Conservation (phyloP, 2,888 invertebrate genomes). For the Pediacus dermestoides region DNA sequence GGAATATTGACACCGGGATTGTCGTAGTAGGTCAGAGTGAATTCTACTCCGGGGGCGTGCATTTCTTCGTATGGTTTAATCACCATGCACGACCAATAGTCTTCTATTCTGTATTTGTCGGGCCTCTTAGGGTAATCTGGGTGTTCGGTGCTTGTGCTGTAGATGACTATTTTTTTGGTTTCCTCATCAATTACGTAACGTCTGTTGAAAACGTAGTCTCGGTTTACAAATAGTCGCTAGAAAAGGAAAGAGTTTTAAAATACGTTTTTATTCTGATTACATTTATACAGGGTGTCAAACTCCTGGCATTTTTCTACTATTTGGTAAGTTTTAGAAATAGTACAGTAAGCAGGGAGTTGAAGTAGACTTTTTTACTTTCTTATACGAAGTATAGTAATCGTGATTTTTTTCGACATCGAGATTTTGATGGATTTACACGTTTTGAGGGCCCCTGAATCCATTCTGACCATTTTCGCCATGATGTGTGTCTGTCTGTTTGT, state of each 20-base stretch:
- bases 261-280: background rate
- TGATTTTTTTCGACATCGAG: too few relatives aligned
- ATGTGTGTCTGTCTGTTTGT: too few relatives aligned
- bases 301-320: background rate
- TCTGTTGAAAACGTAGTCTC: slow-evolving; percentile 82
- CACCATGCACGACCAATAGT: slow-evolving; percentile 86
- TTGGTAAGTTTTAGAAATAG: background rate
- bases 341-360: too few relatives aligned
- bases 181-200: slow-evolving; percentile 60
- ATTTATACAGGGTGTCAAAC: too few relatives aligned
- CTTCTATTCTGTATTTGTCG: slow-evolving; percentile 68
- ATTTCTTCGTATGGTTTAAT: slow-evolving; percentile 65
- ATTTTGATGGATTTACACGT: too few relatives aligned
- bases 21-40: slow-evolving; percentile 83
- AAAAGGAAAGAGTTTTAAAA: slow-evolving; percentile 34
- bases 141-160: slow-evolving; percentile 69
- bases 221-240: slow-evolving; percentile 76
- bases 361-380: too few relatives aligned
- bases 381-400: too few relatives aligned
- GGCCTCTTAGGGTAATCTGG: slow-evolving; percentile 64
- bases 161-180: slow-evolving; percentile 59
- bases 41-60: slow-evolving; percentile 69
- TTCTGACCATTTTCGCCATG: too few relatives aligned
- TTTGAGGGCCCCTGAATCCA: too few relatives aligned
- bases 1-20: slow-evolving; percentile 80